Evolutionary conservation across 2,113 vertebrate species (phyloP).

Genomic region (Ciconia boyciana): DNA sequence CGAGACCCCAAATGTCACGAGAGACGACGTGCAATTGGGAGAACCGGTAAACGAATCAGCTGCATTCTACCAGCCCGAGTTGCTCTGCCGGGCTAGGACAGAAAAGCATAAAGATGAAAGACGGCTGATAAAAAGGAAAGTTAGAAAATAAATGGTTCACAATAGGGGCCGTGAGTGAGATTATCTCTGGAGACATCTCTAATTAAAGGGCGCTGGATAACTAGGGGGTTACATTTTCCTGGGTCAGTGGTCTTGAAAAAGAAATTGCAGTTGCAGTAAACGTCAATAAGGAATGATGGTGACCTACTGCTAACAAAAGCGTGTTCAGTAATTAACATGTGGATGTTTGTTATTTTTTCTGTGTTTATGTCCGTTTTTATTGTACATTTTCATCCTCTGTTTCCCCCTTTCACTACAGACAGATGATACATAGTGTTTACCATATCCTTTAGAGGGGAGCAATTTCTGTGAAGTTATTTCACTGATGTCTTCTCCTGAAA

Average conservation of each 20-base stretch:
- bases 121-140: not conserved
- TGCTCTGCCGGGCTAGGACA: not conserved
- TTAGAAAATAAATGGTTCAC: slow-evolving; percentile 23
- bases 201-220: slow-evolving; percentile 43
- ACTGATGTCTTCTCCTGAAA: not conserved
- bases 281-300: slow-evolving; percentile 34
- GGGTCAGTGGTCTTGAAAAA: slow-evolving; percentile 56
- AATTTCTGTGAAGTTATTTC: not conserved
- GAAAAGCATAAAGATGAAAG: not conserved
- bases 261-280: slow-evolving; percentile 24
- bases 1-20: not conserved
- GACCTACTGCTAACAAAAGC: slow-evolving; percentile 40
- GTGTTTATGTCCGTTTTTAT: not conserved
- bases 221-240: slow-evolving; percentile 45
- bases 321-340: slow-evolving; percentile 22
- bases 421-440: not conserved
- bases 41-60: not conserved
- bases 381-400: not conserved
- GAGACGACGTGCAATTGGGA: not conserved
- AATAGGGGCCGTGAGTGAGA: not conserved
- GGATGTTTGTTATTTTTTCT: slow-evolving; percentile 34
- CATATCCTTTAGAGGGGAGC: not conserved
- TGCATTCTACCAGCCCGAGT: not conserved
- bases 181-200: slow-evolving; percentile 44
- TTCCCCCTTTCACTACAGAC: not conserved